Conservation (phyloP, 2,113 vertebrate species). For the Cebidichthys violaceus region DNA sequence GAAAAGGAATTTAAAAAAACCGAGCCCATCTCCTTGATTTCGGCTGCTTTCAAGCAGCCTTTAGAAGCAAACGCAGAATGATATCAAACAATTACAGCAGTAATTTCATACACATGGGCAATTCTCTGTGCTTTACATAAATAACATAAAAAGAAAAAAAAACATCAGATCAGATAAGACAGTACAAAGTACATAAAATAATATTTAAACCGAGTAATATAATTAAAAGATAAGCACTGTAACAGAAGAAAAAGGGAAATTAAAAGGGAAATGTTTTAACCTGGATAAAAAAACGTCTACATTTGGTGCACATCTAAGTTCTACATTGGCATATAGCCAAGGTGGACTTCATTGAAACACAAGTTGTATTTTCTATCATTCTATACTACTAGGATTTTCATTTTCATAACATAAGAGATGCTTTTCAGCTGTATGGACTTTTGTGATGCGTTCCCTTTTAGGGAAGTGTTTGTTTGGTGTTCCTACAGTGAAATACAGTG, state of each 20-base stretch:
- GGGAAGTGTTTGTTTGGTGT: neutral
- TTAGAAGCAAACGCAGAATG: neutral
- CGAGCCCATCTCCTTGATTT: neutral
- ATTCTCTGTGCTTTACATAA: neutral
- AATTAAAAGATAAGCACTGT: neutral
- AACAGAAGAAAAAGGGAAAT: neutral
- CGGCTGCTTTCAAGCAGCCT: neutral
- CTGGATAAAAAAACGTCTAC: neutral
- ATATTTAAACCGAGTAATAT: neutral
- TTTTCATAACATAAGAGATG: too few species aligned
- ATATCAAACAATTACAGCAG: too few species aligned
- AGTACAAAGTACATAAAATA: too few species aligned
- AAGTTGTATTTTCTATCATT: too few species aligned
- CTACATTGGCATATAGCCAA: too few species aligned
- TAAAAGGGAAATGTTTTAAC: neutral
- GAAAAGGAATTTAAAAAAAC: neutral
- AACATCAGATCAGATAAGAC: neutral
- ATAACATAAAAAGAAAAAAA: neutral
- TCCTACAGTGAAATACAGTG: too few species aligned
- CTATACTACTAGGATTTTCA: too few species aligned
- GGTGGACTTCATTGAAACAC: too few species aligned
- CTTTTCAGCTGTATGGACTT: too few species aligned
- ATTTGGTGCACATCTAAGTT: neutral
- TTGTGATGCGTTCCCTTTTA: too few species aligned
- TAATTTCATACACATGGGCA: neutral